Evolutionary conservation across 2,113 vertebrate species (phyloP), one percentile per base, ranked within the genome.

Genomic region (Cathartes aura): DNA sequence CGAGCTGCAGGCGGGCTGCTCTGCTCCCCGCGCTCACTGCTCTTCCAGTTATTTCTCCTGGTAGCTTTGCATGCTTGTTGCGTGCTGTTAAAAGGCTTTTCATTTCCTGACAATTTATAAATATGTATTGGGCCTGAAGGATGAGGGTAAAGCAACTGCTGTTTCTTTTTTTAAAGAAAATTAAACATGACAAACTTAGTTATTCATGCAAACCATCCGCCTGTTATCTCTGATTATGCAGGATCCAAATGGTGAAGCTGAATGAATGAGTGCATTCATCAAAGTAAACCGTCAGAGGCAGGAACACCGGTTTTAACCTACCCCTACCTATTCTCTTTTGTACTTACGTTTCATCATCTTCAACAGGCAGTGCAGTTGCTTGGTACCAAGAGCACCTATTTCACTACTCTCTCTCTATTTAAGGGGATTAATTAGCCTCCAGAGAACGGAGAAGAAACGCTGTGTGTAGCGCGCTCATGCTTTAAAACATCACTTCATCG

Each of bases 121-220:
- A 98, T 98, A 98, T 97, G 97, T 93, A 98, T 96, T 78, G 84
- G 90, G 95, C 95, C 96, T 78, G 93, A 97, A 97, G 96, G 91
- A 97, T 93, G 75, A 96, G 94, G 87, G 97, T 96, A 93, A 94
- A 96, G 96, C 94, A 96, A 97, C 94, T 84, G 96, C 96, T 95
- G 95, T 94, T 93, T 87, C 96, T 97, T 96, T 97, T 98, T 96
- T 97, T 94, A 97, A 98, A 97, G 97, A 97, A 98, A 98, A 98
- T 98, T 96, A 98, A 97, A 95, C 97, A 98, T 97, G 98, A 98
- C 98, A 98, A 97, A 98, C 96, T 98, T 98, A 97, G 98, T 98
- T 98, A 98, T 98, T 98, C 98, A 98, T 97, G 97, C 98, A 98
- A 97, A 96, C 98, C 98, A 94, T 97, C 97, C 95, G 95, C 97